A percentile compares a stretch with the other conserved stretches of the same genome.
Conservation (phyloP, 2,797 vertebrate genomes). For the Trichosurus vulpecula region DNA sequence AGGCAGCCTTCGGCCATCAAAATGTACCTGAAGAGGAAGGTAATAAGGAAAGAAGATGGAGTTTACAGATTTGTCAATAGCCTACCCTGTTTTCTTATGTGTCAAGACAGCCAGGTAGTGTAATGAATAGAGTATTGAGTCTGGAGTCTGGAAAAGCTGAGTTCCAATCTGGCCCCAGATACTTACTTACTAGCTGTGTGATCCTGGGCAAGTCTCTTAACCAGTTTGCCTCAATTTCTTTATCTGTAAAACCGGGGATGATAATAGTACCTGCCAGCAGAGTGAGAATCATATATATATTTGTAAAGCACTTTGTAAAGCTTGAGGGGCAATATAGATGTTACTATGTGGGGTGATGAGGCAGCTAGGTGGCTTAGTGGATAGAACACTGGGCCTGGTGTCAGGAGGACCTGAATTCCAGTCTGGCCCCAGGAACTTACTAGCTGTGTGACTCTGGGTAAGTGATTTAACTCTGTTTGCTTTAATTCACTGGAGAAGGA, state of each 20-base stretch:
- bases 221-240: neutral
- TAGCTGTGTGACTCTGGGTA: neutral
- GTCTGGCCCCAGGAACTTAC: neutral
- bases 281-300: neutral
- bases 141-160: neutral
- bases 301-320: neutral
- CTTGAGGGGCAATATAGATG: neutral
- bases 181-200: neutral
- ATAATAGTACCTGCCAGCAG: neutral
- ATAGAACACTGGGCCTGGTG: neutral
- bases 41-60: neutral
- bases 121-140: neutral
- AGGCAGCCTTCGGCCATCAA: no score
- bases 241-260: neutral
- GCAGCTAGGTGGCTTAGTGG: neutral
- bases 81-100: neutral
- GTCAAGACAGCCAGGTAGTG: neutral
- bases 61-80: neutral
- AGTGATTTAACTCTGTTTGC: neutral
- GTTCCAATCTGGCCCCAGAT: neutral
- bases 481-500: neutral
- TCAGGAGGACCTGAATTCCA: neutral
- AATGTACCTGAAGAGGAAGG: no score
- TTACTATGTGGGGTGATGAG: neutral
- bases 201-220: neutral